Percentiles rank a stretch among this genome's conserved stretches.
Conservation (phyloP, 2,797 vertebrate genomes). For the Trichosurus vulpecula region DNA sequence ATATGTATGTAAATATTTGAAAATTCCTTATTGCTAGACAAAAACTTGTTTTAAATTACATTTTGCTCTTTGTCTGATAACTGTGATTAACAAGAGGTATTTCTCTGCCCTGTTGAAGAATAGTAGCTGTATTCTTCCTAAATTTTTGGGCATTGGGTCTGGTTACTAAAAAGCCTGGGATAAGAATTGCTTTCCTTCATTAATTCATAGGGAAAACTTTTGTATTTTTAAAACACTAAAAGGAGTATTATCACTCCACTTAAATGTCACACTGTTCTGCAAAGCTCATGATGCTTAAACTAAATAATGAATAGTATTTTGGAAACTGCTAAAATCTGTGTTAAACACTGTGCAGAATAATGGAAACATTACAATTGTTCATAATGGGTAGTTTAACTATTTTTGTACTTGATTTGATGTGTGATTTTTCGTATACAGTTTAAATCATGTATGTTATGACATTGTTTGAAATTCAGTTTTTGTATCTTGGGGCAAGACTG, state of each 20-base stretch:
- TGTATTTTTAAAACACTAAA: constrained; percentile 84
- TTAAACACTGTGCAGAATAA: constrained; percentile 71
- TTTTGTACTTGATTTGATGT: constrained; percentile 82
- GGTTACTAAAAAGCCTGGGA: constrained; percentile 64
- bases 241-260: constrained; percentile 53
- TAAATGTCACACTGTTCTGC: constrained; percentile 34
- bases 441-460: constrained; percentile 58
- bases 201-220: constrained; percentile 68
- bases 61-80: constrained; percentile 69
- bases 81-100: constrained; percentile 53
- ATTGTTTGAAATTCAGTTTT: constrained; percentile 75
- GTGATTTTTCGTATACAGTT: constrained; percentile 73
- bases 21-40: constrained; percentile 76
- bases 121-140: constrained; percentile 64
- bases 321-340: constrained; percentile 67
- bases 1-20: constrained; percentile 81
- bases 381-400: constrained; percentile 73
- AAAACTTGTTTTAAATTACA: constrained; percentile 54
- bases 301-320: constrained; percentile 59
- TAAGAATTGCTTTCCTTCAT: constrained; percentile 72
- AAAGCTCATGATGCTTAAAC: constrained; percentile 65
- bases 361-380: constrained; percentile 64
- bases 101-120: constrained; percentile 69
- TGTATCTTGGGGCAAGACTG: constrained; percentile 86
- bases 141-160: constrained; percentile 70